Evolutionary conservation across 1,140 invertebrate genomes (phyloP), one percentile per base, ranked within the genome.

Genomic region (Globodera ellingtonae): DNA sequence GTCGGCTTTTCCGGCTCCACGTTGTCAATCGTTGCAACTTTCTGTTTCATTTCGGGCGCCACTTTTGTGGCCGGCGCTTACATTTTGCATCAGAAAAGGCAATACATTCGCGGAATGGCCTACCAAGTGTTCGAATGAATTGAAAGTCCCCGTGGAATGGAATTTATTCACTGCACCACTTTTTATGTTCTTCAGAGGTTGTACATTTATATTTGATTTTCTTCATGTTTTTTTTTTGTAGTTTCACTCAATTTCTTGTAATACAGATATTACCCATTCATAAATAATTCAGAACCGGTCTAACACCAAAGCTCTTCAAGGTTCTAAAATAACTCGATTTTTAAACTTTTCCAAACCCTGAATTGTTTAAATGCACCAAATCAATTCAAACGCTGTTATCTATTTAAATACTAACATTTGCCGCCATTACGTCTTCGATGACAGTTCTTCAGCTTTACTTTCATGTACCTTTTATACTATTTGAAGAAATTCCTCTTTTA

Each of bases 61-160:
- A 66, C 13, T 46, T 50, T 83, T 15, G 72, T 80, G 1, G 80
- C 84, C 3, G 83, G 81, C 35, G 18, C 75, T 24, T 84, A 86
- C 47, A 52, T 84, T 13, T 83, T 84, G 21, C 81, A 86, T 48
- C 67, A 44, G 50, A 84, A 85, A 74, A 76, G 83, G 13, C 79
- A 86, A 50, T 50, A 46, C 48, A 83, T 84, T 56, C 81, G 85
- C n/a, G 83, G 83, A 15, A 86, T 84, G 69, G 84, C 83, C 7
- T 84, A 84, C 75, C 83, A 84, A 65, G 83, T 84, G 24, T 84
- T 84, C 72, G 83, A 84, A 70, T 84, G 66, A 86, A 24, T 10
- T 10, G 18, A 62, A 62, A 13, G 3, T 15, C 13, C 56, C 4
- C 18, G 13, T 52, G 7, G 7, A 35, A 62, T 77, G 4, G 0